These are phyloP conservation scores for Anoplopoma fimbria DNA, from an alignment of 2,113 vertebrate genomes.

Conservation along the genomic window DNA sequence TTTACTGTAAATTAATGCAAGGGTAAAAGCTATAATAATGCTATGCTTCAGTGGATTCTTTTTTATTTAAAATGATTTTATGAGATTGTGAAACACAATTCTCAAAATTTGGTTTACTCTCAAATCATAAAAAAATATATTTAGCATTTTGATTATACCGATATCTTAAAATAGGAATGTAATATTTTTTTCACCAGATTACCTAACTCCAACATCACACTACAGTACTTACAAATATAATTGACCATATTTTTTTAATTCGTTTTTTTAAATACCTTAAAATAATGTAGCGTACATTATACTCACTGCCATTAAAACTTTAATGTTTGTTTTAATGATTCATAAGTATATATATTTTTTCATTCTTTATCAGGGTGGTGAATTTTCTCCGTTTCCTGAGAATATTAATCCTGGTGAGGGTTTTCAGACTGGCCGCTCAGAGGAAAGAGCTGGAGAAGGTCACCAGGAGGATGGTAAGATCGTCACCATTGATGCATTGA, in stretches of 20 bases:
- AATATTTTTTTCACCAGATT: neutral
- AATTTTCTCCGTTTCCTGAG: constrained; percentile 87
- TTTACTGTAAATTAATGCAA: neutral
- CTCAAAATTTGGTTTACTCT: neutral
- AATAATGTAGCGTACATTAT: neutral
- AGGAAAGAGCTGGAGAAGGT: constrained; percentile 90
- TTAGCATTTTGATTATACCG: neutral
- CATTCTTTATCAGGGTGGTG: constrained; percentile 81
- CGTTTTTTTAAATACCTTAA: neutral
- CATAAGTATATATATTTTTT: neutral
- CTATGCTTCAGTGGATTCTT: neutral
- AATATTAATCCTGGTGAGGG: constrained; percentile 89
- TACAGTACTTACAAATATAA: neutral
- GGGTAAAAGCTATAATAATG: neutral
- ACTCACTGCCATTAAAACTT: no score
- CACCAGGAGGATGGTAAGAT: constrained; percentile 92
- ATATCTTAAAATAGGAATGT: neutral
- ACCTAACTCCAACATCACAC: neutral
- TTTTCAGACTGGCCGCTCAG: constrained; percentile 91
- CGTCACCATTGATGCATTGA: neutral
- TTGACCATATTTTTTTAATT: neutral
- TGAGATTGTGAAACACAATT: neutral
- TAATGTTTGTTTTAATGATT: neutral
- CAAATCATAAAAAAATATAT: neutral
- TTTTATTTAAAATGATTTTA: neutral